Evolutionary conservation across 1,140 invertebrate species (phyloP).

Genomic region (Aphidius ervi): DNA sequence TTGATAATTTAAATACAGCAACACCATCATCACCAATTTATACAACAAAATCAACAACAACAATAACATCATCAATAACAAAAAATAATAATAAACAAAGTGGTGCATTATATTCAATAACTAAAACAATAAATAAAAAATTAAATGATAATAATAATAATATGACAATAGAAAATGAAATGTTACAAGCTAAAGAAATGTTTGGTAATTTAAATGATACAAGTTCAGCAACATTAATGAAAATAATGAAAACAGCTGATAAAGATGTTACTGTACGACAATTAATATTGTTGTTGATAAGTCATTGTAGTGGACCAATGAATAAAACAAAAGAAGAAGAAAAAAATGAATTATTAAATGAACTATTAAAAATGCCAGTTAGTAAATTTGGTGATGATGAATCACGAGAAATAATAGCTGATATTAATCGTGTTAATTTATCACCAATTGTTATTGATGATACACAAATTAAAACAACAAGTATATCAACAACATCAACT

Average conservation of each 20-base stretch:
- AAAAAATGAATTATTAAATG: conserved; percentile 64
- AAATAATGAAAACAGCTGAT: conserved; percentile 75
- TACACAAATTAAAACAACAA: conserved; percentile 7
- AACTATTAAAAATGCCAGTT: conserved; percentile 60
- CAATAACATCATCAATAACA: conserved; percentile 38
- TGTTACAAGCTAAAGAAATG: conserved; percentile 64
- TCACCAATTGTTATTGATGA: conserved; percentile 29
- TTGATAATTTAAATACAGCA: conserved; percentile 39
- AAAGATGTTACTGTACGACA: conserved; percentile 70
- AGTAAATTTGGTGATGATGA: conserved; percentile 44
- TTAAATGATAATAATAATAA: conserved; percentile 24
- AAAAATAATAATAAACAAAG: conserved; percentile 26
- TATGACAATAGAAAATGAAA: conserved; percentile 54
- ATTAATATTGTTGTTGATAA: conserved; percentile 70
- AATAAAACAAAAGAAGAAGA: conserved; percentile 62
- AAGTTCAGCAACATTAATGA: conserved; percentile 68
- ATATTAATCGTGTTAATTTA: conserved; percentile 41
- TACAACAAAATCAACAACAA: conserved; percentile 38
- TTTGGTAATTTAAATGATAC: conserved; percentile 71
- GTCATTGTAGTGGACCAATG: conserved; percentile 64
- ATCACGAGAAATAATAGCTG: conserved; percentile 39
- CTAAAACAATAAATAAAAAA: background rate
- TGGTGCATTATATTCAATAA: conserved; percentile 15
- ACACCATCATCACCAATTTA: conserved; percentile 38
- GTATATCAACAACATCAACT: conserved; percentile 21